These are phyloP conservation scores for Colletes latitarsis DNA, from an alignment of 1,140 invertebrate genomes.

Conservation along the genomic window DNA sequence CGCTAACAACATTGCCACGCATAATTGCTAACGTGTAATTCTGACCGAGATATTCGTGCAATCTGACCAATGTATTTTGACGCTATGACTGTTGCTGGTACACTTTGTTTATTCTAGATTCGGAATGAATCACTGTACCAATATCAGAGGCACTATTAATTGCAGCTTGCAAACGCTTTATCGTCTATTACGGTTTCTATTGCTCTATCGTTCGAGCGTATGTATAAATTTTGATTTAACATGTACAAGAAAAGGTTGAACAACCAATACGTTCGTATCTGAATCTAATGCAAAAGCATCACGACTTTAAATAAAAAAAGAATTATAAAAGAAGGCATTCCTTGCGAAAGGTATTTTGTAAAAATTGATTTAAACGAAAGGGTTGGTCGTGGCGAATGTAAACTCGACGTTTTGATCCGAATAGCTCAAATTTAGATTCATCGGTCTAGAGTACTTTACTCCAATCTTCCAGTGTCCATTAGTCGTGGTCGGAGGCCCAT, in stretches of 20 bases:
- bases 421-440: too few species aligned
- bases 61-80: background rate
- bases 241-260: background rate
- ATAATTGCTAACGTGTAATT: constrained; percentile 12
- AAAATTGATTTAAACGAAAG: too few species aligned
- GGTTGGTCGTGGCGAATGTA: too few species aligned
- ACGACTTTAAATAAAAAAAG: too few species aligned
- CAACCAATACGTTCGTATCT: too few species aligned
- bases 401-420: too few species aligned
- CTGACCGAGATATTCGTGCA: background rate
- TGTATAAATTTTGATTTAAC: background rate
- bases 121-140: constrained; percentile 1
- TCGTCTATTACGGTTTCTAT: background rate
- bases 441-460: too few species aligned
- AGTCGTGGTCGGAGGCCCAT: too few species aligned
- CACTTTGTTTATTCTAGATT: constrained; percentile 28
- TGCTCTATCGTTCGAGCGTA: background rate
- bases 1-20: background rate
- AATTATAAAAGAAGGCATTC: too few species aligned
- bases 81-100: background rate
- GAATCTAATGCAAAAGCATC: too few species aligned
- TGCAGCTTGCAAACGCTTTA: background rate
- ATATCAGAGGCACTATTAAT: constrained; percentile 1
- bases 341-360: too few species aligned
- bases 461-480: too few species aligned